phyloP scores from a whole-genome alignment of 37 sponge, comb jelly and placozoan genomes.

The Beroe ovata region DNA sequence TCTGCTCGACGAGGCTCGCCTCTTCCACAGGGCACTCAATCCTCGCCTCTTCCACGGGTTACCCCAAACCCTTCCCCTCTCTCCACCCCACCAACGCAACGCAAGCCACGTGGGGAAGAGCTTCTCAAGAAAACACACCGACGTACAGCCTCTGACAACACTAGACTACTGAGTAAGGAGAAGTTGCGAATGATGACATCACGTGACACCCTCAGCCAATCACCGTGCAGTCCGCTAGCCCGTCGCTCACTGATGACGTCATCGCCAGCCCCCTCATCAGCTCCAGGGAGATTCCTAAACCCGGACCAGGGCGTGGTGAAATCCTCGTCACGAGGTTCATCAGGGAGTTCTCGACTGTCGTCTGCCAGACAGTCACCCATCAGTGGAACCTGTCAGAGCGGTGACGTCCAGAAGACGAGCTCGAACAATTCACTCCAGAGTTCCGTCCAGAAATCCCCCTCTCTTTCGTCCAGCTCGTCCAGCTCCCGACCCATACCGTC shows the following conservation, averaged over 20 bases:
- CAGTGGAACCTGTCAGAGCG: background rate
- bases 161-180: background rate
- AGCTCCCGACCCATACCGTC: background rate
- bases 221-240: background rate
- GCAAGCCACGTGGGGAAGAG: background rate
- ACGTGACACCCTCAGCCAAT: background rate
- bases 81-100: background rate
- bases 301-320: no score
- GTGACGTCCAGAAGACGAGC: background rate
- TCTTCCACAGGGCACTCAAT: background rate
- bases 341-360: background rate
- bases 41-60: background rate
- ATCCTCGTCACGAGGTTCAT: background rate
- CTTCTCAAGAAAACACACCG: constrained; percentile 5
- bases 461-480: background rate
- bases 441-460: background rate
- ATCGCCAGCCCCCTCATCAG: background rate
- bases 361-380: background rate
- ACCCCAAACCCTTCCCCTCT: background rate
- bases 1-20: background rate
- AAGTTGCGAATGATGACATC: background rate
- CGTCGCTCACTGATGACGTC: background rate
- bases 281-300: background rate
- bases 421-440: background rate
- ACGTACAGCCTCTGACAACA: constrained; percentile 5